A percentile compares a stretch with the other conserved stretches of the same genome.
These are phyloP conservation scores for Muscicapa comitata DNA, from an alignment of 2,797 vertebrate species.

Conservation along the genomic window DNA sequence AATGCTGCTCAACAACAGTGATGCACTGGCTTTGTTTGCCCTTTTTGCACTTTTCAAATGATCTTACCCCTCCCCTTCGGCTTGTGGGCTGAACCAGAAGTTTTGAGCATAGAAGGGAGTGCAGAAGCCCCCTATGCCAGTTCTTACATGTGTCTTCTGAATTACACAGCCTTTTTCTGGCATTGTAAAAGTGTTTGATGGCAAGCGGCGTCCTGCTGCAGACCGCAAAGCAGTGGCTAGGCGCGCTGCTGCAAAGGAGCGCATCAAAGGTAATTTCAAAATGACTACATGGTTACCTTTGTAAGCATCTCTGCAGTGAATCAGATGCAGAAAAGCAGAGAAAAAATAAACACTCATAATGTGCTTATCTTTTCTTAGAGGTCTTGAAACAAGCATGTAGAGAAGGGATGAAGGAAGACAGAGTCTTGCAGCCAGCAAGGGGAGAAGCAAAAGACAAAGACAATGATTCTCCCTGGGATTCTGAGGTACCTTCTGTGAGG, in stretches of 20 bases:
- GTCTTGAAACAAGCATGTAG: neutral
- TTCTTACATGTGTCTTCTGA: neutral
- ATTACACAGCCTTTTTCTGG: neutral
- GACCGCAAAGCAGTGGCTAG: fast-evolving
- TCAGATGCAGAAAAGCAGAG: too few species aligned
- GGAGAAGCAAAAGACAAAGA: neutral
- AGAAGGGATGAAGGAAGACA: neutral
- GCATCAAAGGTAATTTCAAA: neutral
- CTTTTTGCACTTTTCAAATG: neutral
- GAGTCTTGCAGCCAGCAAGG: neutral
- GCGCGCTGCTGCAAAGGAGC: fast-evolving
- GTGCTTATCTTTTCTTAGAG: neutral
- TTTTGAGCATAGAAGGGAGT: fast-evolving
- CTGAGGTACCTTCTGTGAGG: neutral
- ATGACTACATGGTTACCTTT: neutral
- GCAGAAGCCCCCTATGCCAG: neutral
- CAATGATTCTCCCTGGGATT: neutral
- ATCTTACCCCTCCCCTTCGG: too few species aligned
- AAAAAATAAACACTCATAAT: too few species aligned
- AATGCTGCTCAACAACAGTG: neutral
- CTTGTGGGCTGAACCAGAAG: fast-evolving
- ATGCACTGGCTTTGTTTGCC: neutral
- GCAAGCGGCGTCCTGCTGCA: fast-evolving
- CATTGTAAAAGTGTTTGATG: neutral
- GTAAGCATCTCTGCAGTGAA: neutral